phyloP scores from a whole-genome alignment of 2,113 vertebrate species.

The Bolborhynchus lineola region DNA sequence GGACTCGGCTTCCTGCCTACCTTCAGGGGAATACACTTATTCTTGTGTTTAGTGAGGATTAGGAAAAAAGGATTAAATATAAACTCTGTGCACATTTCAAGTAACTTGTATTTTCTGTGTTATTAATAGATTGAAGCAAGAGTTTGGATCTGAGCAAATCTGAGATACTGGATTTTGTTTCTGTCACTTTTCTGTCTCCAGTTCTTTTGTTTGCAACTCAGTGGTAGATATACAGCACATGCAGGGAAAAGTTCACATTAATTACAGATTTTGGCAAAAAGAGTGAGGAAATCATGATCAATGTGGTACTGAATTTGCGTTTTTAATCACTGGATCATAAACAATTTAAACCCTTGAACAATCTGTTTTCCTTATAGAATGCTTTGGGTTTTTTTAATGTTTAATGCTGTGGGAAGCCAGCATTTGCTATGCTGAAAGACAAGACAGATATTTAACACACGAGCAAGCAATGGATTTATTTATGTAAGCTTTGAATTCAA shows the following conservation, averaged over 20 bases:
- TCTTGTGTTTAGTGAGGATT: background rate
- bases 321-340: slow-evolving; percentile 6
- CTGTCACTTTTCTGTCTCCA: background rate
- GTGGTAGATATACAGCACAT: background rate
- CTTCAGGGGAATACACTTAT: background rate
- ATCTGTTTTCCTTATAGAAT: background rate
- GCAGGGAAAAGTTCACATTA: background rate
- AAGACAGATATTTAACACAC: background rate
- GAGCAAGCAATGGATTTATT: background rate
- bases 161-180: background rate
- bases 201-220: background rate
- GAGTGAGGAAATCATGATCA: background rate
- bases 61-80: background rate
- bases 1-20: background rate
- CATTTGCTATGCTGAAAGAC: background rate
- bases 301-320: background rate
- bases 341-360: background rate
- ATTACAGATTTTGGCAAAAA: background rate
- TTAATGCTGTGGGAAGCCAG: background rate
- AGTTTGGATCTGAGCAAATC: background rate
- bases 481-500: background rate
- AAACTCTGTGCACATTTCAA: background rate
- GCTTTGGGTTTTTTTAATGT: background rate
- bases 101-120: background rate
- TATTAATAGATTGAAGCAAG: background rate